Base-by-base conservation (phyloP, 2,888 invertebrate species). In the Chromoteleia sp. region DNA sequence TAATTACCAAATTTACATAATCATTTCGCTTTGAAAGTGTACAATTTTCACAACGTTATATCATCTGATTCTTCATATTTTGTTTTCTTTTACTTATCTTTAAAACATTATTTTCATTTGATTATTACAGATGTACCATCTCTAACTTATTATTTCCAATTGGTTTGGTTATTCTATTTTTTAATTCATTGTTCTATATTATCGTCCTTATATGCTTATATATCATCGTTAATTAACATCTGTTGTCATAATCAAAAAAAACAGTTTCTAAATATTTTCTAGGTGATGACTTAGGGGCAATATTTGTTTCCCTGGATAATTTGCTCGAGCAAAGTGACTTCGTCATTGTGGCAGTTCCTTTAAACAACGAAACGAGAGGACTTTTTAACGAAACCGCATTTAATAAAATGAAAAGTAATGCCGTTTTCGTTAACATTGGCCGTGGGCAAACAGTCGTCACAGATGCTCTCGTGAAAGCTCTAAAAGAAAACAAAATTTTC, bases 361-460 rank as follows among this genome's bases (percentile, higher is more conserved):
- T 96, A 14, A 96, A 93, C 0, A 91, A 93, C 1, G 95, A 95
- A 87, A 97, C 97, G 0, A 93, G 91, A 65, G 93, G 94, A 21
- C 91, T 97, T 88, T 96, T 97, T 88, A 95, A 96, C 87, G 93
- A 93, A 4, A 90, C 92, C 0, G 93, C 94, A 1, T 95, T 97
- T 83, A 91, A 92, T 0, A 93, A 94, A 85, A 97, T 97, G 97
- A 97, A 97, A 90, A 93, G 92, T 12, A 95, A 92, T 36, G 93
- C 96, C 0, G 93, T 97, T 3, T 93, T 98, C 41, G 93, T 98
- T 0, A 98, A 98, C 87, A 94, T 96, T 56, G 95, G 95, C 50
- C 93, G 96, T 85, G 96, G 96, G 89, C 95, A 94, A 91, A 92
- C 96, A n/a, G 93, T 97, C 0, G 95, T 98, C 84, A 98, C 98